Evolutionary conservation across 2,113 vertebrate genomes (phyloP).

Genomic region (Pandion haliaetus): DNA sequence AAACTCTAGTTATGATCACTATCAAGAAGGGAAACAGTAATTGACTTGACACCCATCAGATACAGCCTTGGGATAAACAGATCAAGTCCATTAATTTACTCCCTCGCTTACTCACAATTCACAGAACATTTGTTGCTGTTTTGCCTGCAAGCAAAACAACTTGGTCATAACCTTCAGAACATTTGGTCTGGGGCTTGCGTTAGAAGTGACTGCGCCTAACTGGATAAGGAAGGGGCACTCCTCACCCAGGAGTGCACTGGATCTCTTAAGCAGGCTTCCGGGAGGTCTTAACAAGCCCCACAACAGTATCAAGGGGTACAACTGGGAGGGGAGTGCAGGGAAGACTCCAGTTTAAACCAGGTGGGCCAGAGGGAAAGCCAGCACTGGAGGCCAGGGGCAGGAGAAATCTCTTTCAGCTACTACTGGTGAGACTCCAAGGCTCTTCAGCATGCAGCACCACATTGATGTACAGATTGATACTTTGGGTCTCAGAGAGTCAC

Average conservation of each 20-base stretch:
- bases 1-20: neutral
- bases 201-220: rapidly evolving
- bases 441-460: neutral
- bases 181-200: neutral
- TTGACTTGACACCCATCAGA: neutral
- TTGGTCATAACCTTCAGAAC: neutral
- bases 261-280: neutral
- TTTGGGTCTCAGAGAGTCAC: neutral
- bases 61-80: neutral
- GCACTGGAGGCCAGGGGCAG: neutral
- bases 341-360: neutral
- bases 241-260: neutral
- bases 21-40: neutral
- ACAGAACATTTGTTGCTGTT: neutral
- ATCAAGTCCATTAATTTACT: neutral
- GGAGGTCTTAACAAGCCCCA: neutral
- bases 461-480: neutral
- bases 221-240: no score
- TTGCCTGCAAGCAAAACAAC: neutral
- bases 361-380: neutral
- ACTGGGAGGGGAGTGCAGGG: neutral
- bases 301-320: neutral
- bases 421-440: neutral
- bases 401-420: neutral
- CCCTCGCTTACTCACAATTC: neutral